phyloP scores from a whole-genome alignment of 2,113 vertebrate genomes.

The Oenanthe melanoleuca region DNA sequence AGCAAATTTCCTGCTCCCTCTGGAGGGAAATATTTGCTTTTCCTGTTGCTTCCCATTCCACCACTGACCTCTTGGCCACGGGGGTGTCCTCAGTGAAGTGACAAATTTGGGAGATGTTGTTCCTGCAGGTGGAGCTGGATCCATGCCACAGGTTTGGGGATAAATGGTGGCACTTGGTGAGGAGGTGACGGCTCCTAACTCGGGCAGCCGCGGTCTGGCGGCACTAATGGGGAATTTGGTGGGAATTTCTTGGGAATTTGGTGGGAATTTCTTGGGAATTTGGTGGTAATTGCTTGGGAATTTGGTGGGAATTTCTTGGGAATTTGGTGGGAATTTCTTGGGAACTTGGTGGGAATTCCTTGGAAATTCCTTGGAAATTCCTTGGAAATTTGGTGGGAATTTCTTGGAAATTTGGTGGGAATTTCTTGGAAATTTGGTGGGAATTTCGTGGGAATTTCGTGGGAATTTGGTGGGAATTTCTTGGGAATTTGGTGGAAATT shows the following conservation, averaged over 20 bases:
- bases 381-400: no score
- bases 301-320: background rate
- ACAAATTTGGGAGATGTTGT: background rate
- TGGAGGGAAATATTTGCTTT: background rate
- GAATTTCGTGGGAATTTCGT: no score
- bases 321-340: no score
- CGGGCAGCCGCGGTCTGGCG: fast-evolving
- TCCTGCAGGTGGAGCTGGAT: background rate
- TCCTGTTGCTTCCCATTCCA: background rate
- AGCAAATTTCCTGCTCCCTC: background rate
- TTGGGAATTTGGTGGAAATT: no score
- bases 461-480: no score
- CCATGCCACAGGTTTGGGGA: background rate
- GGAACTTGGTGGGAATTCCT: no score
- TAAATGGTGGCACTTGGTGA: background rate
- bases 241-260: background rate
- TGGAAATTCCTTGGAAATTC: no score
- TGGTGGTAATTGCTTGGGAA: background rate
- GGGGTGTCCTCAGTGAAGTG: background rate
- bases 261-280: background rate
- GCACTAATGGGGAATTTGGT: background rate
- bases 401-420: no score
- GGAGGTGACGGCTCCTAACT: background rate
- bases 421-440: no score
- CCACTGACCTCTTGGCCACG: background rate